These are phyloP conservation scores for Centropyge bicolor DNA, from an alignment of 2,797 vertebrate species.

Conservation along the genomic window DNA sequence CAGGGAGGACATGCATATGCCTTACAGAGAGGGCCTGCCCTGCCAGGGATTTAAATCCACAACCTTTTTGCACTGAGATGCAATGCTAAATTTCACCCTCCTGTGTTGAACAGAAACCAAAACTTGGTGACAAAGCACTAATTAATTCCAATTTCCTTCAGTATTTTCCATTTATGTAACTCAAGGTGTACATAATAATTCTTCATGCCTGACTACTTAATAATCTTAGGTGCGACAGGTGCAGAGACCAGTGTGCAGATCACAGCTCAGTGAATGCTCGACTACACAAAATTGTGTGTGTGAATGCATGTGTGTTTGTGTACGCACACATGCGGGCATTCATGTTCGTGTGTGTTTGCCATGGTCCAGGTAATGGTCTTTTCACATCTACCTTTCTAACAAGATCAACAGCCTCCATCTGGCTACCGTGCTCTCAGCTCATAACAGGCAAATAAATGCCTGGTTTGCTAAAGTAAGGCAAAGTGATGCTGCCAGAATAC, in stretches of 20 bases:
- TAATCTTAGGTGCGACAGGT: constrained; percentile 66
- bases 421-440: constrained; percentile 73
- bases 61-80: no score
- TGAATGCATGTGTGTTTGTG: constrained; percentile 12
- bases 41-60: no score
- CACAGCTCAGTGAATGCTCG: constrained; percentile 35
- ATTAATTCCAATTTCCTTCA: constrained; percentile 7
- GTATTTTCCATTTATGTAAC: constrained; percentile 33
- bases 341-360: constrained; percentile 72
- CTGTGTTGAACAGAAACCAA: neutral
- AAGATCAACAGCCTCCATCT: constrained; percentile 86
- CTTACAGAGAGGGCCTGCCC: no score
- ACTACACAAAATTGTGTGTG: constrained; percentile 36
- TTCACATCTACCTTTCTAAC: constrained; percentile 80
- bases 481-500: constrained; percentile 49
- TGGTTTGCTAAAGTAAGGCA: constrained; percentile 64
- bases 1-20: no score
- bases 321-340: constrained; percentile 17
- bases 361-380: constrained; percentile 80
- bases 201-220: constrained; percentile 45
- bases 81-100: no score
- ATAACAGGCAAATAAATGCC: constrained; percentile 79
- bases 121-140: neutral
- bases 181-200: constrained; percentile 22
- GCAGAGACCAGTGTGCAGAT: constrained; percentile 42